Base-by-base conservation (phyloP, 2,113 vertebrate species). In the Sphyrna mokarran region DNA sequence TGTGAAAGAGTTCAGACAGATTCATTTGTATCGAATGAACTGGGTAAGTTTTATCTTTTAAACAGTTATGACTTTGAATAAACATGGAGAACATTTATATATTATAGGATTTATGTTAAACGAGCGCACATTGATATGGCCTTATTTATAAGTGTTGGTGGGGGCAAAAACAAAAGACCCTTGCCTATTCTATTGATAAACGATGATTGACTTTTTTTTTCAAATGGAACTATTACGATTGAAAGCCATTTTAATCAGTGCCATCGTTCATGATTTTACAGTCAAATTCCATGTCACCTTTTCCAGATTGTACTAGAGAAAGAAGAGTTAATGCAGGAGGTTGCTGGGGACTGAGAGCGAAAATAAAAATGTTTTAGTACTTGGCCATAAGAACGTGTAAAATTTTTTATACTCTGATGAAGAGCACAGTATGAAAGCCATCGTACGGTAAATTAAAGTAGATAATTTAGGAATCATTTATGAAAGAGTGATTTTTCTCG, bases 21-120 rank as follows among this genome's bases (percentile, higher is more conserved):
- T 96, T 99, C 99, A 76, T 99, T 99, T n/a, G 99, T 99, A 96
- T 99, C 99, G 96, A 99, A 99, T 0, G 99, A 99, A 97, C 98
- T 99, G 48, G 99, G 99, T 99, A 98, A 29, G 86, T 96, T 80
- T 96, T 40, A 95, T 6, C 61, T 63, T n/a, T 83, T 95, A 43
- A 37, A 89, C 26, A 89, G 29, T 89, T 89, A 58, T 58, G 33
- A 11, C 40, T 70, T 72, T 48, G 22, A 48, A 95, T 48, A 10
- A 95, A 20, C 9, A 7, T 29, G 86, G 13, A 29, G 26, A 5
- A 7, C 6, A 37, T 22, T 18, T 22, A 20, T 66, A 66, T 66
- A 91, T n/a, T n/a, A n/a, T 18, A 18, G 33, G 58, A 6, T 63
- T 91, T 63, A 5, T 63, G n/a, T 63, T 16, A 58, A 61, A 29